These are phyloP conservation scores for Nyctereutes procyonoides DNA, from an alignment of 2,113 vertebrate genomes.

Conservation along the genomic window DNA sequence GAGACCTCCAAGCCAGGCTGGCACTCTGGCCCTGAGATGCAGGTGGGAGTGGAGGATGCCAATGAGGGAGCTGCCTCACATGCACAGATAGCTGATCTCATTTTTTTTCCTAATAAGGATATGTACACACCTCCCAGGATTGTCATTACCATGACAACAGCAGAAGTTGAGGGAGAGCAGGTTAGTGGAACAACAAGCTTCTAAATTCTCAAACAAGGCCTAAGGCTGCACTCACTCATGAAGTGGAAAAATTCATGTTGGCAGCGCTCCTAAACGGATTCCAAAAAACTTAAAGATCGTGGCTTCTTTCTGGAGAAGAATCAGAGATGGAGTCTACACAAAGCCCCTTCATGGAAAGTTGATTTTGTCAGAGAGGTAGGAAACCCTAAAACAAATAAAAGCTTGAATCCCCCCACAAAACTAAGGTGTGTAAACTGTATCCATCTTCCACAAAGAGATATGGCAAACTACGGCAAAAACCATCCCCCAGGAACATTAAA, in stretches of 20 bases:
- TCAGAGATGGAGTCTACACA: constrained; percentile 31
- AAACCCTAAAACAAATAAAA: constrained; percentile 53
- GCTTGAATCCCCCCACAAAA: constrained; percentile 14
- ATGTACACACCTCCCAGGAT: constrained; percentile 50
- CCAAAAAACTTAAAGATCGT: background rate
- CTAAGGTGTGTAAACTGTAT: background rate
- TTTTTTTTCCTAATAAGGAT: constrained; percentile 58
- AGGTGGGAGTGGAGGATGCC: background rate
- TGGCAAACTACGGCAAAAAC: constrained; percentile 63
- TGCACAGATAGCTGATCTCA: constrained; percentile 8
- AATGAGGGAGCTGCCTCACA: constrained; percentile 1
- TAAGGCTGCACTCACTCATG: background rate
- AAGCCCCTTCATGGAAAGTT: background rate
- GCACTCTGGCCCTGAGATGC: background rate
- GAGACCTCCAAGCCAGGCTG: background rate
- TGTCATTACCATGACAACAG: constrained; percentile 68
- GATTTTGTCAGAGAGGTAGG: constrained; percentile 35
- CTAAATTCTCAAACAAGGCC: constrained; percentile 62
- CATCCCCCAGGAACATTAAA: constrained; percentile 17
- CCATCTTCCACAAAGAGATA: constrained; percentile 25
- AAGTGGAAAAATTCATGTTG: constrained; percentile 58
- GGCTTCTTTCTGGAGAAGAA: constrained; percentile 29
- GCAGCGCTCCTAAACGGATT: constrained; percentile 49
- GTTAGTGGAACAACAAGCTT: constrained; percentile 25
- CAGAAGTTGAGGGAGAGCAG: constrained; percentile 64